Evolutionary conservation across 1,140 invertebrate genomes (phyloP).

Genomic region (Drosophila serrata): DNA sequence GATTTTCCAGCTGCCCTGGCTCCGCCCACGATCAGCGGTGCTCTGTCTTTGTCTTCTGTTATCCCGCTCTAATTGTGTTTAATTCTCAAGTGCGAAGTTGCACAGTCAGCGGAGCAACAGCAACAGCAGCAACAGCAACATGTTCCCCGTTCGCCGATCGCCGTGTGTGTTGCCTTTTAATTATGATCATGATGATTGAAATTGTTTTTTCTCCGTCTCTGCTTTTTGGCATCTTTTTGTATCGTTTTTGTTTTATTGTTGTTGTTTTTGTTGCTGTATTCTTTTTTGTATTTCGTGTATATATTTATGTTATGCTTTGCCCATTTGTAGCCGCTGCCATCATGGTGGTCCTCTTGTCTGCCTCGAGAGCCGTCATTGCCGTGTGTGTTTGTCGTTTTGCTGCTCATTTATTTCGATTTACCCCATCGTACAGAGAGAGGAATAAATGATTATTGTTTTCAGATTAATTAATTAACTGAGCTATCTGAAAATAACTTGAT

Average conservation of each 20-base stretch:
- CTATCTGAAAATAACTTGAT: background rate
- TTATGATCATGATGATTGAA: slow-evolving; percentile 82
- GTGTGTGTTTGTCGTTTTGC: slow-evolving; percentile 72
- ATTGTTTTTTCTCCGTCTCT: slow-evolving; percentile 70
- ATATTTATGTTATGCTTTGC: slow-evolving; percentile 65
- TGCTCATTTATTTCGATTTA: slow-evolving; percentile 70
- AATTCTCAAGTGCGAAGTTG: slow-evolving; percentile 83
- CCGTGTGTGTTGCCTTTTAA: slow-evolving; percentile 74
- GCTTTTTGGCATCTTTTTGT: slow-evolving; percentile 74
- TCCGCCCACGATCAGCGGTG: slow-evolving; percentile 50
- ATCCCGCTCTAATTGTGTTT: slow-evolving; percentile 71
- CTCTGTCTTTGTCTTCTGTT: slow-evolving; percentile 24
- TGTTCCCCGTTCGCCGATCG: slow-evolving; percentile 14
- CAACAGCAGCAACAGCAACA: slow-evolving; percentile 44
- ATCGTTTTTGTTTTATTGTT: slow-evolving; percentile 5
- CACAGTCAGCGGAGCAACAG: slow-evolving; percentile 64
- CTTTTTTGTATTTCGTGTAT: slow-evolving; percentile 38
- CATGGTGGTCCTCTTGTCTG: slow-evolving; percentile 81
- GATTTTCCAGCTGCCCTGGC: slow-evolving; percentile 46
- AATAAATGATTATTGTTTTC: slow-evolving; percentile 20
- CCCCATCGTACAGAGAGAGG: slow-evolving; percentile 17
- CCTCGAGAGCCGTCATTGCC: slow-evolving; percentile 25
- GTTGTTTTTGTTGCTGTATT: slow-evolving; percentile 2
- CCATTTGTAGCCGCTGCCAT: slow-evolving; percentile 76
- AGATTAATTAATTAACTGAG: background rate